Evolutionary conservation across 2,113 vertebrate genomes (phyloP), one percentile per base, ranked within the genome.

Genomic region (Bufo bufo): DNA sequence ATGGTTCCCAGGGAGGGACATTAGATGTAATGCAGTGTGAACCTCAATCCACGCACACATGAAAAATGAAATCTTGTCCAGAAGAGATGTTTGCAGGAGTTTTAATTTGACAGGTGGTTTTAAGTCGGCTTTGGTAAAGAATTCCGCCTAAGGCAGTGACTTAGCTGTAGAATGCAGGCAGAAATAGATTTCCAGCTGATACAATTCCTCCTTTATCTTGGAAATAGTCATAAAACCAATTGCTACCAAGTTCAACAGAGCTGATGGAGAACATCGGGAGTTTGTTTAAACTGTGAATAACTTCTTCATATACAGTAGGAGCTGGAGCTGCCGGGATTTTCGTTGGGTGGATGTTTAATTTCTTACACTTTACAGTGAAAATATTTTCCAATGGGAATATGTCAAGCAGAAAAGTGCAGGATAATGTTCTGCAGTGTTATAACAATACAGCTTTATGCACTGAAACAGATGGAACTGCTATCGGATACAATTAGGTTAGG

Each of bases 21-120:
- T 83, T 66, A 16, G 33, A 52, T 19, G 10, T 20, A 56, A 66
- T 23, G 23, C 50, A 47, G 20, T 43, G 63, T 86, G 61, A 66
- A 69, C 49, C 33, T 79, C 61, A 80, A 8, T 17, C n/a, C 49
- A 33, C 56, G 50, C 56, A 19, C 66, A 84, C n/a, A 72, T 84
- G 66, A 78, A 86, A 86, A 66, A 54, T 86, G 23, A 86, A 54
- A 86, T 59, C 83, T 74, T 56, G 52, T 45, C 71, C 50, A 59
- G 14, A 75, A 58, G 33, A 74, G 83, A 58, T 75, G 69, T 75
- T 85, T 85, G 52, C 54, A 75, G 58, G 45, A 77, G n/a, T 65
- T 66, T 86, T 86, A 78, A 80, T 87, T 80, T 87, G 85, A 87
- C 77, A 81, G 77, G 47, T 65, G 75, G 85, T 52, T 86, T 86